Conservation (phyloP, 1,140 invertebrate species). For the Coelopa frigida region DNA sequence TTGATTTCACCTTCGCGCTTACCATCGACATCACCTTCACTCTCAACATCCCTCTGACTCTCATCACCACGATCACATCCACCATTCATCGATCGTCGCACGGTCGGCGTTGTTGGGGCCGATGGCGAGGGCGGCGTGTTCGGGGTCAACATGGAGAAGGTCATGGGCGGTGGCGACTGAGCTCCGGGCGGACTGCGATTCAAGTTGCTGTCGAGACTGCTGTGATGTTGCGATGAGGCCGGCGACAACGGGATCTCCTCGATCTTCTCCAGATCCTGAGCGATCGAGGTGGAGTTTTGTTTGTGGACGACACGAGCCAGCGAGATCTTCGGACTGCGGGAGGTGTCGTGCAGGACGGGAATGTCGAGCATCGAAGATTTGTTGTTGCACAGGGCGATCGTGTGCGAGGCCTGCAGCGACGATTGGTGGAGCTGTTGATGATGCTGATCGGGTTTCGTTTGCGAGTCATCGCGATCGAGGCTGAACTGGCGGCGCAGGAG, state of each 20-base stretch:
- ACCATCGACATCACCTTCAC: no score
- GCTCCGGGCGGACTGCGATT: constrained; percentile 41
- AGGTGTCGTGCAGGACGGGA: constrained; percentile 31
- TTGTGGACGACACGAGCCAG: constrained; percentile 52
- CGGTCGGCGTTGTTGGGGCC: constrained; percentile 35
- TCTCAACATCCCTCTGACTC: no score
- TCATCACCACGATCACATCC: no score
- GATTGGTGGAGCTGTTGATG: constrained; percentile 23
- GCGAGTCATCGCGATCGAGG: constrained; percentile 55
- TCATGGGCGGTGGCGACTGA: constrained; percentile 25
- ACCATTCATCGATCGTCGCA: constrained; percentile 30
- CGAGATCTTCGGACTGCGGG: constrained; percentile 35
- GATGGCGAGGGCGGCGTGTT: constrained; percentile 18
- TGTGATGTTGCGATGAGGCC: constrained; percentile 37
- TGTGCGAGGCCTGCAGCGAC: constrained; percentile 31
- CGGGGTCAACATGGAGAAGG: background rate
- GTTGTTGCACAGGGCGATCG: constrained; percentile 22
- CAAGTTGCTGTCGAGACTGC: constrained; percentile 39
- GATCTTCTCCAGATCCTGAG: constrained; percentile 62
- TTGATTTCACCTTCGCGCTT: no score
- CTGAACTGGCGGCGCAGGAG: constrained; percentile 62
- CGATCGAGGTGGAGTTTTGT: constrained; percentile 63
- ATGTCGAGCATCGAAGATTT: constrained; percentile 37
- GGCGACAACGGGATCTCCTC: constrained; percentile 56
- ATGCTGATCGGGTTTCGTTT: constrained; percentile 32